Conservation (phyloP, 2,888 invertebrate genomes). For the Mimas tiliae region DNA sequence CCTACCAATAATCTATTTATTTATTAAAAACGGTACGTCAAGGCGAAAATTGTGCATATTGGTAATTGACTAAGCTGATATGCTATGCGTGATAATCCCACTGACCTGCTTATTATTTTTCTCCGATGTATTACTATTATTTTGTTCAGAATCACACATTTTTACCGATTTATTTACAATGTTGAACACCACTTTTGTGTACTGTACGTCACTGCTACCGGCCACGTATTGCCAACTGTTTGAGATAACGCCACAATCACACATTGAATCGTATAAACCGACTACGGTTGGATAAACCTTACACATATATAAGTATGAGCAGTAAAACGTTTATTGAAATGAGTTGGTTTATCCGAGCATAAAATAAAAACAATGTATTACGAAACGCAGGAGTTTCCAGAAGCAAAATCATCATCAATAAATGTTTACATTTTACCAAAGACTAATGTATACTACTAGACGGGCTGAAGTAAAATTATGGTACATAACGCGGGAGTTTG, state of each 20-base stretch:
- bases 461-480: no score
- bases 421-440: no score
- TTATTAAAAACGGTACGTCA: not conserved
- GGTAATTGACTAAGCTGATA: not conserved
- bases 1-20: not conserved
- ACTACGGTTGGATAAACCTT: slow-evolving; percentile 52
- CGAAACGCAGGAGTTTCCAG: no score
- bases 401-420: not conserved
- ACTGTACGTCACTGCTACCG: slow-evolving; percentile 70
- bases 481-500: no score
- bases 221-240: slow-evolving; percentile 75
- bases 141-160: slow-evolving; percentile 55
- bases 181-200: slow-evolving; percentile 27
- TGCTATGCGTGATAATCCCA: slow-evolving; percentile 29
- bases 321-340: slow-evolving; percentile 48
- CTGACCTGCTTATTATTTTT: slow-evolving; percentile 57
- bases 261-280: slow-evolving; percentile 43
- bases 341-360: slow-evolving; percentile 54
- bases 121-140: slow-evolving; percentile 43
- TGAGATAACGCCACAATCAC: slow-evolving; percentile 63
- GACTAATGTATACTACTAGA: no score
- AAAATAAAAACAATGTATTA: slow-evolving; percentile 36
- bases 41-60: not conserved
- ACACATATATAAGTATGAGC: slow-evolving; percentile 40
- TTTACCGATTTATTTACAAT: slow-evolving; percentile 40